phyloP scores from a whole-genome alignment of 1,140 invertebrate genomes.

The Eriosoma lanigerum region DNA sequence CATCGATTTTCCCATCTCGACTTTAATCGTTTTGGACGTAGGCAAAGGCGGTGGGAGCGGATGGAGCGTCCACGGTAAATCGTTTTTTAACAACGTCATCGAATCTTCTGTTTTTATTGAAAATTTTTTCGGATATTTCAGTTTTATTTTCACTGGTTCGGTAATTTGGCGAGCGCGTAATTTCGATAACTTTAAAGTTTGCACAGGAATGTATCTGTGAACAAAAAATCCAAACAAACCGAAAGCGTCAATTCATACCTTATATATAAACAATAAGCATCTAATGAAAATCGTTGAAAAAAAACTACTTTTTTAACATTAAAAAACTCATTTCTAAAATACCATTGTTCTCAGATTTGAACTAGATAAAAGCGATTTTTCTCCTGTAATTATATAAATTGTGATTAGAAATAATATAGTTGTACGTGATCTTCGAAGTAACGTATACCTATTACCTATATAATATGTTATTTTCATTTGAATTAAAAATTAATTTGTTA shows the following conservation, averaged over 20 bases:
- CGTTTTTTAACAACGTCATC: not conserved
- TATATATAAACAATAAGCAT: not conserved
- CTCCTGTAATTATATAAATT: too few species aligned
- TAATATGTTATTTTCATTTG: too few species aligned
- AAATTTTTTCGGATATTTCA: slow-evolving; percentile 36
- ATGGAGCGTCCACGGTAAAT: slow-evolving; percentile 9
- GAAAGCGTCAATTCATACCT: not conserved
- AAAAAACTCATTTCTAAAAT: not conserved
- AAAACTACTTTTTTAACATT: not conserved
- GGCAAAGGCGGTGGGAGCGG: slow-evolving; percentile 36
- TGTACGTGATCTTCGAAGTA: too few species aligned
- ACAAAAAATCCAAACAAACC: not conserved
- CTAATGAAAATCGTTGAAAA: too few species aligned
- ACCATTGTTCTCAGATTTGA: slow-evolving; percentile 21
- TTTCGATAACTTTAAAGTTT: slow-evolving; percentile 33
- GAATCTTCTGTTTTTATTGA: slow-evolving; percentile 4
- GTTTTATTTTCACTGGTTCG: not conserved
- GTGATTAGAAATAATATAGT: too few species aligned
- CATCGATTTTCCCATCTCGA: not conserved
- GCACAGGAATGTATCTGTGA: slow-evolving; percentile 32
- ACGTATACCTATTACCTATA: too few species aligned
- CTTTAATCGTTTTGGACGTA: not conserved
- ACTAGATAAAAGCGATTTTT: not conserved
- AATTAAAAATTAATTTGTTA: too few species aligned
- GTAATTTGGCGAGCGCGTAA: slow-evolving; percentile 12